Conservation (phyloP, 2,797 vertebrate species). For the Bovichtus variegatus region DNA sequence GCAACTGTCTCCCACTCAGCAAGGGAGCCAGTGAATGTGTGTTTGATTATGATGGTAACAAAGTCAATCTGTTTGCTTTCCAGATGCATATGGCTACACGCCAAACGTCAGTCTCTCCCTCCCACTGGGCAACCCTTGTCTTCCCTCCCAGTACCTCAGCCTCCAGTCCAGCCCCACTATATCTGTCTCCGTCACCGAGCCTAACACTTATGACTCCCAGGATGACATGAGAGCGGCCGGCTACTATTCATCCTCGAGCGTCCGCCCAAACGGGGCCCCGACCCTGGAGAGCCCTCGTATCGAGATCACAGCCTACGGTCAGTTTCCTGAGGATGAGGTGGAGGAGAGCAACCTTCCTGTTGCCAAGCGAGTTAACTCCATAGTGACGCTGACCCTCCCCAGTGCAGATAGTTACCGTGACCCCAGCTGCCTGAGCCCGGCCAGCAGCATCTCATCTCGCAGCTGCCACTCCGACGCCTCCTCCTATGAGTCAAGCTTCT, state of each 20-base stretch:
- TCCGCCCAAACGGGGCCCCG: constrained; percentile 90
- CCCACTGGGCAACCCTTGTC: constrained; percentile 88
- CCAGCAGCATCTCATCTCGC: constrained; percentile 96
- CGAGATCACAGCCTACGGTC: constrained; percentile 95
- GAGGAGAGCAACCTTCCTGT: constrained; percentile 87
- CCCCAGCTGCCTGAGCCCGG: constrained; percentile 95
- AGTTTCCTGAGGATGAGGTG: constrained; percentile 90
- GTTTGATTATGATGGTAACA: constrained; percentile 67
- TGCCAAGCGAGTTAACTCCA: constrained; percentile 87
- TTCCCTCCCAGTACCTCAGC: constrained; percentile 91
- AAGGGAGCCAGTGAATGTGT: constrained; percentile 58
- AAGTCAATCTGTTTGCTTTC: constrained; percentile 67
- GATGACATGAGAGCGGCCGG: constrained; percentile 84
- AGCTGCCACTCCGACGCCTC: constrained; percentile 97
- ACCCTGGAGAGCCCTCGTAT: constrained; percentile 95
- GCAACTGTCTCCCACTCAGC: constrained; percentile 35
- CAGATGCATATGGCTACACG: constrained; percentile 93
- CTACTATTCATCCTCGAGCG: constrained; percentile 86
- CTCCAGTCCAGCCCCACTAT: constrained; percentile 90
- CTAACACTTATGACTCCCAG: constrained; percentile 85
- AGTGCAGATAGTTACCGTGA: constrained; percentile 93
- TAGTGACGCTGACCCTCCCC: constrained; percentile 93
- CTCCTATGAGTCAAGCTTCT: constrained; percentile 95
- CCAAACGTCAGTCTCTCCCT: constrained; percentile 89
- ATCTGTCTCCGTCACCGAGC: constrained; percentile 87